Conservation (phyloP, 2,888 invertebrate genomes). For the Acanthosepion esculentum region DNA sequence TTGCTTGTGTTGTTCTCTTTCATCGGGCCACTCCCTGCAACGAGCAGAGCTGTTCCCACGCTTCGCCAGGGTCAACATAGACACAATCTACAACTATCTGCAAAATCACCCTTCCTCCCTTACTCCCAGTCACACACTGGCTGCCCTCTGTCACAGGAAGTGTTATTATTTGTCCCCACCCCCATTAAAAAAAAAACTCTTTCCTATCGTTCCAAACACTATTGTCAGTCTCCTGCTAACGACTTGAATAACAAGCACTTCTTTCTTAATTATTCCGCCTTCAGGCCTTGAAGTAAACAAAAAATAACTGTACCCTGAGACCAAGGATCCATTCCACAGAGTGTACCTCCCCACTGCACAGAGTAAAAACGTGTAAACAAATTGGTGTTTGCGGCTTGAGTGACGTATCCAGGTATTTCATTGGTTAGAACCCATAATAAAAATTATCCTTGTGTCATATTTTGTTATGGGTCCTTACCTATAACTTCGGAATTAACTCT, state of each 20-base stretch:
- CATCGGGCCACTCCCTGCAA: background rate
- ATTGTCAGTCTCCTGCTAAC: slow-evolving; percentile 23
- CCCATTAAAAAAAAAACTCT: background rate
- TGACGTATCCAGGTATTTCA: too few species aligned
- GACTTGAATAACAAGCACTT: background rate
- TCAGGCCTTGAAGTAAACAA: background rate
- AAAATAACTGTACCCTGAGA: slow-evolving; percentile 14
- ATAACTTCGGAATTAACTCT: too few species aligned
- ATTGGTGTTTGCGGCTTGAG: too few species aligned
- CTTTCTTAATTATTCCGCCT: slow-evolving; percentile 10
- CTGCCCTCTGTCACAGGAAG: background rate
- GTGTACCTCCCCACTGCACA: too few species aligned
- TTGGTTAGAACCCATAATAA: too few species aligned
- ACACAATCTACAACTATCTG: background rate
- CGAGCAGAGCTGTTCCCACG: background rate
- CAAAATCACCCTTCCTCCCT: background rate
- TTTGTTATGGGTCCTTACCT: too few species aligned
- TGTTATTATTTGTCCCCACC: background rate
- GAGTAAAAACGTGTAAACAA: too few species aligned
- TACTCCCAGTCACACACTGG: background rate
- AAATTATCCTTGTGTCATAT: too few species aligned
- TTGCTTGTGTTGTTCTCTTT: background rate
- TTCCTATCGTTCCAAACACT: background rate
- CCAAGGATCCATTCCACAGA: background rate
- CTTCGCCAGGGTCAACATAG: background rate